These are phyloP conservation scores for Indri indri DNA, from an alignment of 2,113 vertebrate genomes.

Conservation along the genomic window DNA sequence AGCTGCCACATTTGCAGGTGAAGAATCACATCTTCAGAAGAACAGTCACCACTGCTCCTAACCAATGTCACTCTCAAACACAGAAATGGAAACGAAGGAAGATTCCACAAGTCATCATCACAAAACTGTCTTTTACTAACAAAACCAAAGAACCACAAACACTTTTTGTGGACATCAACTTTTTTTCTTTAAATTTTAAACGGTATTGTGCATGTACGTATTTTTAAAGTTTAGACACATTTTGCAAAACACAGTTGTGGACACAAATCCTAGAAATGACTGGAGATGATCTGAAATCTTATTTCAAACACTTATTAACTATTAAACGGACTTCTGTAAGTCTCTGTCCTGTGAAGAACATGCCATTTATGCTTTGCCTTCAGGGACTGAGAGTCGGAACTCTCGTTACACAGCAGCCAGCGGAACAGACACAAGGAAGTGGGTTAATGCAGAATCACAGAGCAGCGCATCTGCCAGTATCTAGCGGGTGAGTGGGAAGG, in stretches of 20 bases:
- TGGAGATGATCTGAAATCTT: not conserved
- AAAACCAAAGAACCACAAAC: slow-evolving; percentile 71
- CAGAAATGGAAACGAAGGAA: not conserved
- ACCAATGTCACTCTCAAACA: not conserved
- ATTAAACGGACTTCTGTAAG: not conserved
- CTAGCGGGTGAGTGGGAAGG: not conserved
- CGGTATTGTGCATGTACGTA: not conserved
- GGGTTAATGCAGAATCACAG: not conserved
- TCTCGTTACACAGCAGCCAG: not conserved
- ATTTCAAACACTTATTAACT: not conserved
- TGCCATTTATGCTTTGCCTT: not conserved
- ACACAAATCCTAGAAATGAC: not conserved
- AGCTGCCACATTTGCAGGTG: not conserved
- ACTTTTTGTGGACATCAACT: slow-evolving; percentile 49
- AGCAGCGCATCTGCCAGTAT: not conserved
- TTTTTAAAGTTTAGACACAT: not conserved
- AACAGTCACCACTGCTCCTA: fast-evolving
- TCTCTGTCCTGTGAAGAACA: not conserved
- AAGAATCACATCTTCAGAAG: not conserved
- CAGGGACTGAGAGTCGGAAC: not conserved
- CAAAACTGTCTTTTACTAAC: slow-evolving; percentile 80
- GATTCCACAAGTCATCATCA: slow-evolving; percentile 36
- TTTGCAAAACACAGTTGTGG: not conserved
- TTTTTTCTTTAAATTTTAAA: slow-evolving; percentile 69
- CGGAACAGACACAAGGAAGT: not conserved